Base-by-base conservation (phyloP, 2,888 invertebrate species). In the Lithophane socia region DNA sequence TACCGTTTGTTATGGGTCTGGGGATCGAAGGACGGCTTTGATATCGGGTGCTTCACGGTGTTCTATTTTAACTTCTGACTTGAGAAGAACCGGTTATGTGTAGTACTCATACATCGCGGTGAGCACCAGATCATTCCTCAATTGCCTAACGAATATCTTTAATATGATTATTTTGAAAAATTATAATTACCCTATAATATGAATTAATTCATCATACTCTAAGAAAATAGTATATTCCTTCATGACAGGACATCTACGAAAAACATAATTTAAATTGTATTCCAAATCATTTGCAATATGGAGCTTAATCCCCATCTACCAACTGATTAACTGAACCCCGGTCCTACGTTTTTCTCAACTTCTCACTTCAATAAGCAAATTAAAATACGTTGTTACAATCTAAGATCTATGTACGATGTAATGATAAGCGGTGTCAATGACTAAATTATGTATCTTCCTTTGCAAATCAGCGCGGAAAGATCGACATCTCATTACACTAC, bases 391-490 rank as follows among this genome's bases (percentile, higher is more conserved):
- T 47, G 21, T 24, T 21, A 16, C 47, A 54, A 79, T 79, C 52
- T 78, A 0, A 37, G 2, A 79, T 54, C 52, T 63, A 47, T 21
- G 10, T 71, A 37, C 18, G 12, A 68, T 42, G 13, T 2, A 44
- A 76, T 67, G 47, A 63, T 80, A 49, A 61, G 12, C 49, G 37
- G 42, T 70, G 44, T 58, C 58, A 67, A 67, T 44, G 37, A 61
- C 65, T 49, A 67, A 44, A 73, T 49, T 56, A 29, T 21, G 42
- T 66, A 82, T 77, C 5, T 72, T 24, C 24, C 12, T 56, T 63
- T n/a, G 49, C 37, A 63, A 76, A 74, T 73, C 44, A 52, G 37
- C 12, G 44, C 21, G 21, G 64, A 72, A 77, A 68, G 24, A 60
- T 58, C 24, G 63, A 68, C 64, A 42, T 24, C 24, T 65, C 24